Percentiles rank a stretch among this genome's conserved stretches.
Evolutionary conservation across 2,888 invertebrate genomes (phyloP).

Genomic region (Strigamia crassipes): DNA sequence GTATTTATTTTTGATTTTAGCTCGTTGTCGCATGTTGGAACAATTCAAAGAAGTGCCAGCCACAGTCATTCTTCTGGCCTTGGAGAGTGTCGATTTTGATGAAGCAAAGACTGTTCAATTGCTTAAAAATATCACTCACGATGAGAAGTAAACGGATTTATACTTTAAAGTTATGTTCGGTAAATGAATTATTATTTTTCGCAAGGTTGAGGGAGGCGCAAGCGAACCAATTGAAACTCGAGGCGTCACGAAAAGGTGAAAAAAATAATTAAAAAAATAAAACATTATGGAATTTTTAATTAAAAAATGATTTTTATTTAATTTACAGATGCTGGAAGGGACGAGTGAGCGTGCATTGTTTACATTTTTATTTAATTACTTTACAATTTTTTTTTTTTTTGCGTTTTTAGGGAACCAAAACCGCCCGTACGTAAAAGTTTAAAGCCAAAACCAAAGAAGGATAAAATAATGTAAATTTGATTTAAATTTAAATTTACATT

Average conservation of each 20-base stretch:
- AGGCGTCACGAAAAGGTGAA: neutral
- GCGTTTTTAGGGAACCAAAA: constrained; percentile 36
- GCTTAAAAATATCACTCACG: constrained; percentile 60
- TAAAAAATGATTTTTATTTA: neutral
- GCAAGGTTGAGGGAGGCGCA: constrained; percentile 22
- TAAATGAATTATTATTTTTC: neutral
- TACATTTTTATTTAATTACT: no score
- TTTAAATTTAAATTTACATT: neutral
- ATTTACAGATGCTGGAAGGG: neutral
- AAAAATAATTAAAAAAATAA: no score
- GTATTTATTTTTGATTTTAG: constrained; percentile 10
- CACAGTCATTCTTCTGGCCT: constrained; percentile 78
- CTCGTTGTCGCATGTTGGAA: constrained; percentile 64
- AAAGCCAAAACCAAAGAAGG: constrained; percentile 43
- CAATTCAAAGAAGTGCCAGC: constrained; percentile 78
- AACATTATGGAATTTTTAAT: neutral
- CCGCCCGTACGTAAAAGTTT: constrained; percentile 38
- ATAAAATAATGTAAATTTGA: constrained; percentile 23
- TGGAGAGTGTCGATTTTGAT: constrained; percentile 85
- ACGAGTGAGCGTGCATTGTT: neutral
- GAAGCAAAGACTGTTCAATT: constrained; percentile 81
- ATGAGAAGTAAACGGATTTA: constrained; percentile 43
- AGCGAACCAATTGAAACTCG: neutral
- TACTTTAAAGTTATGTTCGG: neutral
- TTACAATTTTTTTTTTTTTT: no score